Base-by-base conservation (phyloP, 2,888 invertebrate genomes). In the Augiades crinisus region DNA sequence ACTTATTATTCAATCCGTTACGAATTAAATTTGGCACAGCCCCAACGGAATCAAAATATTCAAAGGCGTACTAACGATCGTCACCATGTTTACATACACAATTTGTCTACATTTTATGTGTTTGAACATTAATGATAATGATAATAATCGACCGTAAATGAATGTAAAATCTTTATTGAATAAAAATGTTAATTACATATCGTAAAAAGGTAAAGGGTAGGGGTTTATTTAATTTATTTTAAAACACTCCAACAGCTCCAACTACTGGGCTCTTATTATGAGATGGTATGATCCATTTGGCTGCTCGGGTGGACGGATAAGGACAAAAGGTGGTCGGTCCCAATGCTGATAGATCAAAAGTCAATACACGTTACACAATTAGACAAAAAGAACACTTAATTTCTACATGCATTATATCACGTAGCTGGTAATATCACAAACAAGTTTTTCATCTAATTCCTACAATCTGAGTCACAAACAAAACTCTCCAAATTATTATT, bases 21-120 rank as follows among this genome's bases (percentile, higher is more conserved):
- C 57, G 54, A 60, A 57, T 56, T 53, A 43, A 46, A 34, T 47
- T 65, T 69, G 68, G 70, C 68, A 47, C 50, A 10, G 40, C 3
- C 61, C 67, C 68, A 68, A 62, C 51, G 44, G 40, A 17, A 57
- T 46, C 52, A 53, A 54, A 53, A 16, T 40, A 47, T 47, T 36
- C 36, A 30, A 19, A 27, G 16, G 44, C 13, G 38, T 27, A 38
- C 10, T 38, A 31, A 38, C 38, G 3, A 14, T 34, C 22, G 14
- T 7, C 44, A 16, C 16, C 0, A 19, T 47, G 47, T 47, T 47
- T 47, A 47, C 47, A 38, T 24, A 31, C 19, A 27, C 8, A 3
- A 19, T 34, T 34, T 13, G 33, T 22, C 4, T 34, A 34, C 21
- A 8, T 34, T 33, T 44, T 30, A 21, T 44, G 33, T 30, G 10